Percentiles rank a stretch among this genome's conserved stretches.
Conservation (phyloP, 2,888 invertebrate genomes). For the Sphaeridia pumilis region DNA sequence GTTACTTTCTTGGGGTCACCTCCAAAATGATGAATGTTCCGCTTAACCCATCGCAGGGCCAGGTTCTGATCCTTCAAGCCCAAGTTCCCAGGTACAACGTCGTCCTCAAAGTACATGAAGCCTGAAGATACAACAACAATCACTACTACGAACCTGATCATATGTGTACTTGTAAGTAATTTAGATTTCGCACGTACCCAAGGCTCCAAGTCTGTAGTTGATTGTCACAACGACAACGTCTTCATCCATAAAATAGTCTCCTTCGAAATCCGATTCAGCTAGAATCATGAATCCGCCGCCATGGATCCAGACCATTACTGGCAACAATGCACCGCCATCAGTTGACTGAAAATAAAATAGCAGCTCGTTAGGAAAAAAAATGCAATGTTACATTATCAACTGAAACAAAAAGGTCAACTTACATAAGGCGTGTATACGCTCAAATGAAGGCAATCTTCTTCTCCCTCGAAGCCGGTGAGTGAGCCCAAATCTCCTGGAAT, state of each 20-base stretch:
- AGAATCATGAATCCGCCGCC: neutral
- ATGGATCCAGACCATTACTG: neutral
- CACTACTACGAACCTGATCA: neutral
- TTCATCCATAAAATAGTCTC: neutral
- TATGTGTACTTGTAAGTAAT: neutral
- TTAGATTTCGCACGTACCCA: neutral
- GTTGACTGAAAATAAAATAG: neutral
- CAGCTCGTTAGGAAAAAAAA: too few species aligned
- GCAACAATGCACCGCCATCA: neutral
- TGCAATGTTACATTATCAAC: neutral
- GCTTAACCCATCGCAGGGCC: conserved; percentile 6
- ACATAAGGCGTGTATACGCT: conserved; percentile 8
- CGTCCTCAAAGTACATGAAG: conserved; percentile 11
- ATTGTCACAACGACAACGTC: neutral
- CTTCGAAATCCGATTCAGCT: neutral
- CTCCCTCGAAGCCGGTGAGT: neutral
- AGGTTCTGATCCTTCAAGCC: conserved; percentile 4
- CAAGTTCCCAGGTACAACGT: conserved; percentile 2
- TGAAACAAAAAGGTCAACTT: neutral
- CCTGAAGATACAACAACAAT: neutral
- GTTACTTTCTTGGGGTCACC: conserved; percentile 4
- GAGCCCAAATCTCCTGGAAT: neutral
- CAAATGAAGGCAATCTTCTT: conserved; percentile 6
- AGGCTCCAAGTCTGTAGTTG: neutral
- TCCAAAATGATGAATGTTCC: conserved; percentile 12